Base-by-base conservation (phyloP, 2,888 invertebrate genomes). In the Ceriagrion tenellum region DNA sequence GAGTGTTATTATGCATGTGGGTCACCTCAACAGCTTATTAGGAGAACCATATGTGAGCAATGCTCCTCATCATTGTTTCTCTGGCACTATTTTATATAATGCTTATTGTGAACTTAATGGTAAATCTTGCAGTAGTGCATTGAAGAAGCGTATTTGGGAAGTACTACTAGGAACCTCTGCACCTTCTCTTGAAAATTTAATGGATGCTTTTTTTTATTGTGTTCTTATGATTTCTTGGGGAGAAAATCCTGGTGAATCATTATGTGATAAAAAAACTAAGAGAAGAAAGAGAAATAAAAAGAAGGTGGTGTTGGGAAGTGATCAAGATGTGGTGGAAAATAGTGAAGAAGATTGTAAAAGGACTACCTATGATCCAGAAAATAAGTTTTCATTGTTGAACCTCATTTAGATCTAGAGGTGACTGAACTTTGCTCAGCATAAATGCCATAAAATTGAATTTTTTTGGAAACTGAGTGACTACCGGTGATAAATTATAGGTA, bases 1-100 rank as follows among this genome's bases (percentile, higher is more conserved):
- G 96, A 97, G 97, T 96, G 97, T 98, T 96, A 96, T 98, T 74
- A 97, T 97, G 20, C 97, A 98, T 96, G 96, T 97, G 3, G 97
- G 97, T 96, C 97, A 97, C 96, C 97, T 99, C 20, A 98, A 98
- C 97, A 97, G 97, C 0, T 96, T 98, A 81, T 97, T 98, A 95
- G 97, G 97, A 95, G 97, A 97, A 95, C 98, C 98, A 0, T 98
- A 98, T 96, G 96, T 97, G 69, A 96, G 97, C 96, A 97, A 98
- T 88, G 97, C 97, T 74, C 97, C 98, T 96, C 97, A 97, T n/a
- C 97, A 98, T 96, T 97, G 98, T 95, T 98, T 97, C 96, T 98
- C 98, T 96, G 98, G 98, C 0, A 98, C 98, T 0, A 98, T 98
- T 96, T 96, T 98, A 0, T 98, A 98, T 96, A 98, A 98, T 97